Conservation (phyloP, 2,797 vertebrate genomes). For the Microchirus variegatus region DNA sequence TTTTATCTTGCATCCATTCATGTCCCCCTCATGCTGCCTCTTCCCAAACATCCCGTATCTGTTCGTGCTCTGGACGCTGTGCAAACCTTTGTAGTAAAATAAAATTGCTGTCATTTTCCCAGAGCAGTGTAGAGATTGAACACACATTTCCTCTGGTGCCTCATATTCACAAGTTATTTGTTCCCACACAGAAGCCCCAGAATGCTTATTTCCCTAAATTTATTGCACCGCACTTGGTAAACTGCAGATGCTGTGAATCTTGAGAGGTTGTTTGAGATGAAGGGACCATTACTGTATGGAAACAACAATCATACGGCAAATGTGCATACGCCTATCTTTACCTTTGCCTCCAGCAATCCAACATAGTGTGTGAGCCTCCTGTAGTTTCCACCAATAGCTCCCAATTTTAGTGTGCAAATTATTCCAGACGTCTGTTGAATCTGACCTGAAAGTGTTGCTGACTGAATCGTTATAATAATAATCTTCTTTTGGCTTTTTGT, state of each 20-base stretch:
- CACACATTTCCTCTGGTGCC: constrained; percentile 15
- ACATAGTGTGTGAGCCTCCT: too few relatives aligned
- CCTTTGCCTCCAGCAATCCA: background rate
- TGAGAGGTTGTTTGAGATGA: constrained; percentile 4
- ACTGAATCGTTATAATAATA: too few relatives aligned
- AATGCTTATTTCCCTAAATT: constrained; percentile 25
- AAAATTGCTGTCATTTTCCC: constrained; percentile 33
- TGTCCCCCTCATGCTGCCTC: background rate
- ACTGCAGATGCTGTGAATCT: constrained; percentile 14
- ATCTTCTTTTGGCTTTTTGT: background rate
- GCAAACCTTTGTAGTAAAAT: constrained; percentile 8
- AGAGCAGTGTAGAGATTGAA: background rate
- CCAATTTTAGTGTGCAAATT: too few relatives aligned
- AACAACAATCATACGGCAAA: constrained; percentile 3
- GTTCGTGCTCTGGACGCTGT: background rate
- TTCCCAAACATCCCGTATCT: background rate
- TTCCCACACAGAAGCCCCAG: constrained; percentile 13
- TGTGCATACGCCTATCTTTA: background rate
- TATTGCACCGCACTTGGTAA: constrained; percentile 12
- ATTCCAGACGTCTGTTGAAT: too few relatives aligned
- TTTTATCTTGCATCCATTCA: background rate
- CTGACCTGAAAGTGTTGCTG: too few relatives aligned
- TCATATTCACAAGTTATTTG: constrained; percentile 27
- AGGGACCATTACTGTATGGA: background rate
- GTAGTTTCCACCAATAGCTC: too few relatives aligned